These are phyloP conservation scores for Zophobas morio DNA, from an alignment of 1,140 invertebrate genomes.

Conservation along the genomic window DNA sequence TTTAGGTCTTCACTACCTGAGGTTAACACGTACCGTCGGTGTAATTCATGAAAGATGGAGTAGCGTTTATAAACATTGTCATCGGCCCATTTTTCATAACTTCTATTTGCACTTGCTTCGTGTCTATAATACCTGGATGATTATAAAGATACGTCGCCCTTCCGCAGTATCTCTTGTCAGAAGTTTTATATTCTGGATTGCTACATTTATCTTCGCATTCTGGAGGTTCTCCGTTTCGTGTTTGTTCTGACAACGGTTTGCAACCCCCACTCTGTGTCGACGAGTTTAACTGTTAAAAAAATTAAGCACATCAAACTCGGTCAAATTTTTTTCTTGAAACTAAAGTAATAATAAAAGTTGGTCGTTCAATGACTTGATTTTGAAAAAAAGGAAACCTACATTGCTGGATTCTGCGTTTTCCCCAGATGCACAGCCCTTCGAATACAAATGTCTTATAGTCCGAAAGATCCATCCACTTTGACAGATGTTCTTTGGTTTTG, in stretches of 20 bases:
- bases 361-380: too few relatives aligned
- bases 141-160: neutral
- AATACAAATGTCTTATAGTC: neutral
- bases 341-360: too few relatives aligned
- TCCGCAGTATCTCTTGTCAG: neutral
- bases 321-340: too few relatives aligned
- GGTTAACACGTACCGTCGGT: too few relatives aligned
- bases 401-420: neutral
- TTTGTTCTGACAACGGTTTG: neutral
- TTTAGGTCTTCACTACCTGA: too few relatives aligned
- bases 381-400: too few relatives aligned
- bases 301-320: too few relatives aligned
- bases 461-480: too few relatives aligned
- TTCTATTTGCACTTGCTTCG: neutral
- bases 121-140: neutral
- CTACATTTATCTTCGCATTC: neutral
- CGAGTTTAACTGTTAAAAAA: neutral
- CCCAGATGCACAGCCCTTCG: neutral
- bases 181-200: neutral
- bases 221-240: too few relatives aligned
- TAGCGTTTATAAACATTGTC: neutral
- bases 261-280: neutral
- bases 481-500: too few relatives aligned
- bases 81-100: conserved; percentile 2
- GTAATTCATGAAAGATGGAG: neutral